Percentiles rank a stretch among this genome's conserved stretches.
Conservation (phyloP, 2,113 vertebrate species). For the Chiloscyllium plagiosum region DNA sequence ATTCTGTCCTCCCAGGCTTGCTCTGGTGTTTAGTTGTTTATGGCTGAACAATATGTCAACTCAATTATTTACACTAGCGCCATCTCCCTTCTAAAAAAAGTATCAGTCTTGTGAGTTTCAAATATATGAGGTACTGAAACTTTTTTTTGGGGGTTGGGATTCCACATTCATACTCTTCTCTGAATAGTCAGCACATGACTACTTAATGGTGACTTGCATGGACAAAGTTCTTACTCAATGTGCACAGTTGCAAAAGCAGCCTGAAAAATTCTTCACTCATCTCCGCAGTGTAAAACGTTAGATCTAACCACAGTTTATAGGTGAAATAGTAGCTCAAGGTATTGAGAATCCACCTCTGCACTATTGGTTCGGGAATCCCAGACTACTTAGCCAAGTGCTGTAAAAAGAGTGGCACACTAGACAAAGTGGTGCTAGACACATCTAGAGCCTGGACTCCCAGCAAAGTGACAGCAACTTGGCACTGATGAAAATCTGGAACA, state of each 20-base stretch:
- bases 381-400: not conserved
- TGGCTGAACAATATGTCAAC: not conserved
- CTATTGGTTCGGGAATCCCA: not conserved
- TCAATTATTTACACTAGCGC: not conserved
- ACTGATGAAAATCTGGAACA: not conserved
- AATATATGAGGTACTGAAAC: not conserved
- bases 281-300: not conserved
- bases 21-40: not conserved
- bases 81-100: not conserved
- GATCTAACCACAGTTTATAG: not conserved
- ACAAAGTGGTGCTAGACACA: not conserved
- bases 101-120: not conserved
- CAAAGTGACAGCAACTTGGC: not conserved
- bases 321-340: not conserved
- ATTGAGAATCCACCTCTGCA: not conserved
- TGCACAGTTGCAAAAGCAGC: not conserved
- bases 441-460: not conserved
- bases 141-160: not conserved
- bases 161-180: not conserved
- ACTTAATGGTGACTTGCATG: not conserved
- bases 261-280: not conserved
- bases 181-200: not conserved
- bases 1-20: no score
- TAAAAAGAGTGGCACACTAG: not conserved
- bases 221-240: no score